Evolutionary conservation across 2,113 vertebrate species (phyloP), one percentile per base, ranked within the genome.

Genomic region (Hemichromis elongatus): DNA sequence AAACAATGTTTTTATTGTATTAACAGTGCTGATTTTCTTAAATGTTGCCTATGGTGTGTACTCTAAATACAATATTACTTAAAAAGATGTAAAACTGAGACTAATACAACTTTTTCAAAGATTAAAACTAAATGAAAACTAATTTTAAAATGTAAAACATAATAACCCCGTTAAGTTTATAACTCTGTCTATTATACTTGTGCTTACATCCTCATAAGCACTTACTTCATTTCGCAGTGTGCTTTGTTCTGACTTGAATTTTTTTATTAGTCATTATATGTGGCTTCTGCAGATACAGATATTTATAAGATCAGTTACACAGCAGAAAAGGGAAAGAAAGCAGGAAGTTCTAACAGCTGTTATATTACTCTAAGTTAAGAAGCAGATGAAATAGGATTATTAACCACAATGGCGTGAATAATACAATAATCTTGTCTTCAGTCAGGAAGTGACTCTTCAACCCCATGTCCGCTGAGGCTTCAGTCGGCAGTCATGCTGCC

Each of bases 381-480:
- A 6, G 9, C n/a, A 40, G 33, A 13, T 78, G 5, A 54, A 54
- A 11, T 55, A 18, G 52, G 3, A 12, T 42, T 26, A 26, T 55
- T 42, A 45, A 42, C 35, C 2, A 1, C n/a, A 40, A 14, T 57
- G 18, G 21, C 2, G 5, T 28, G 12, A 57, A 59, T 37, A 45
- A 45, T 63, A 37, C 37, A 63, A 1, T 61, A 6, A 79, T 54
- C 19, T 68, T 87, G 30, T 90, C 89, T 68, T 2, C 92, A 94
- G 93, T 55, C 84, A 61, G 89, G 70, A 85, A 80, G 87, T 80
- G 85, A 89, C 83, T 80, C 81, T 77, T 88, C 84, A 88, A 84
- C 89, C 88, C 88, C 92, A 97, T 96, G 96, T 96, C 96, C 95
- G 96, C 96, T 70, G 96, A 97, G 94, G 96, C 96, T 66, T 96